Evolutionary conservation across 2,797 vertebrate genomes (phyloP).

Genomic region (Aeoliscus strigatus): DNA sequence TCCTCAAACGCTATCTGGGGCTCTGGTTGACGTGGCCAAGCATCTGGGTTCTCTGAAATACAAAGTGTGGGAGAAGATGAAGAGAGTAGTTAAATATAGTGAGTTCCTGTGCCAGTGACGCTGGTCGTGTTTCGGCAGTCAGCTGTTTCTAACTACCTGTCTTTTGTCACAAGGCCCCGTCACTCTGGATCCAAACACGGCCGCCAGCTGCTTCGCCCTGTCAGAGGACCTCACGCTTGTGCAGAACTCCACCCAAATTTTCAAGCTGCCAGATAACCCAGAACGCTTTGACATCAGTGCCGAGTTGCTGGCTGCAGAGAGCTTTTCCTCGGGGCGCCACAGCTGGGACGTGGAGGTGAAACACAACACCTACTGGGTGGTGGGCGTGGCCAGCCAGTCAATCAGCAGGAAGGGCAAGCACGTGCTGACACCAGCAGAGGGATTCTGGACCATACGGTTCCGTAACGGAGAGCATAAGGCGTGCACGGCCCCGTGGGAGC

Average conservation of each 20-base stretch:
- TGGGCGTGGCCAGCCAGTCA: slow-evolving; percentile 73
- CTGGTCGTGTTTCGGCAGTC: neutral
- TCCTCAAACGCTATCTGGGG: slow-evolving; percentile 55
- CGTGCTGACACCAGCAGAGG: slow-evolving; percentile 74
- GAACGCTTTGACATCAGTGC: slow-evolving; percentile 78
- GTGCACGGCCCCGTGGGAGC: slow-evolving; percentile 76
- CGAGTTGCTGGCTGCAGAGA: slow-evolving; percentile 72
- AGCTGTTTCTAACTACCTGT: slow-evolving; percentile 1
- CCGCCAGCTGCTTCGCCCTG: slow-evolving; percentile 74
- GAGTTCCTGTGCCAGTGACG: slow-evolving; percentile 38
- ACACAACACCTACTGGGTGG: slow-evolving; percentile 78
- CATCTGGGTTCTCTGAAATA: slow-evolving; percentile 77
- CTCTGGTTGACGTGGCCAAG: slow-evolving; percentile 73
- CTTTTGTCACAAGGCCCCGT: slow-evolving; percentile 63
- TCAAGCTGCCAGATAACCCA: slow-evolving; percentile 75
- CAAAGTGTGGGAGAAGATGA: slow-evolving; percentile 80
- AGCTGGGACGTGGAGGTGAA: slow-evolving; percentile 78
- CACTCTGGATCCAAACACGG: slow-evolving; percentile 77
- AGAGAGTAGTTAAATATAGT: slow-evolving; percentile 71
- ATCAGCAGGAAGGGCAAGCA: slow-evolving; percentile 79
- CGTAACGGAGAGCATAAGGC: slow-evolving; percentile 80
- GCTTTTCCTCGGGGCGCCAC: slow-evolving; percentile 68
- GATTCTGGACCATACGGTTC: slow-evolving; percentile 79
- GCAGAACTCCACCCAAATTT: slow-evolving; percentile 68
- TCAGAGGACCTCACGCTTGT: slow-evolving; percentile 73